A percentile compares a stretch with the other conserved stretches of the same genome.
Conservation (phyloP, 2,113 vertebrate genomes). For the Pseudonaja textilis region DNA sequence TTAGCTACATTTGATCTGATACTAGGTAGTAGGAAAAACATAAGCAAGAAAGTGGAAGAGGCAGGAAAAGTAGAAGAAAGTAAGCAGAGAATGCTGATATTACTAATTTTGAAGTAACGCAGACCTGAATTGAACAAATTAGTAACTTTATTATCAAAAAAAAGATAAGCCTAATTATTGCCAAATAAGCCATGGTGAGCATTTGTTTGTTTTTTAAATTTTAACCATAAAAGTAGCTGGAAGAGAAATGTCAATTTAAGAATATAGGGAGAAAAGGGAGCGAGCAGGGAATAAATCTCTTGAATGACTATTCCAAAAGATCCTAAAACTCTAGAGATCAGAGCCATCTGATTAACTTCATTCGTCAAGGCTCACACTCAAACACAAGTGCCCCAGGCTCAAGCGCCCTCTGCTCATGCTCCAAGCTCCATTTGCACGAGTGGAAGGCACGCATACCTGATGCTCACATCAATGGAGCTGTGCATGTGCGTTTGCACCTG, state of each 20-base stretch:
- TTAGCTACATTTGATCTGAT: not conserved
- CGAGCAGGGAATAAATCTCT: not conserved
- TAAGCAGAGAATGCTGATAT: not conserved
- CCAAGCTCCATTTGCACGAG: too few species aligned
- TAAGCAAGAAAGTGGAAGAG: not conserved
- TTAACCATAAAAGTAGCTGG: not conserved
- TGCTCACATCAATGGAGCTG: too few species aligned
- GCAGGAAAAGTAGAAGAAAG: not conserved
- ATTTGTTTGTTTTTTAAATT: not conserved
- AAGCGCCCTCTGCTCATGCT: too few species aligned
- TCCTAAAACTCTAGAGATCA: not conserved
- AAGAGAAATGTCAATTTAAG: not conserved
- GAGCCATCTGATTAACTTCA: not conserved
- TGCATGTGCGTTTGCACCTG: too few species aligned
- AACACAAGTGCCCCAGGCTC: too few species aligned
- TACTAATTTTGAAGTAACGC: not conserved
- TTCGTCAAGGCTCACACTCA: not conserved
- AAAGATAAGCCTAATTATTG: not conserved
- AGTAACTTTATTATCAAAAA: not conserved
- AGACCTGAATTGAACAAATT: not conserved
- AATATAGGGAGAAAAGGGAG: not conserved
- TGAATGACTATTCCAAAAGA: not conserved
- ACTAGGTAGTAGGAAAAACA: not conserved
- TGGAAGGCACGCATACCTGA: too few species aligned
- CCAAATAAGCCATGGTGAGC: not conserved